These are phyloP conservation scores for Anthophora plumipes DNA, from an alignment of 2,888 invertebrate species.

Conservation along the genomic window DNA sequence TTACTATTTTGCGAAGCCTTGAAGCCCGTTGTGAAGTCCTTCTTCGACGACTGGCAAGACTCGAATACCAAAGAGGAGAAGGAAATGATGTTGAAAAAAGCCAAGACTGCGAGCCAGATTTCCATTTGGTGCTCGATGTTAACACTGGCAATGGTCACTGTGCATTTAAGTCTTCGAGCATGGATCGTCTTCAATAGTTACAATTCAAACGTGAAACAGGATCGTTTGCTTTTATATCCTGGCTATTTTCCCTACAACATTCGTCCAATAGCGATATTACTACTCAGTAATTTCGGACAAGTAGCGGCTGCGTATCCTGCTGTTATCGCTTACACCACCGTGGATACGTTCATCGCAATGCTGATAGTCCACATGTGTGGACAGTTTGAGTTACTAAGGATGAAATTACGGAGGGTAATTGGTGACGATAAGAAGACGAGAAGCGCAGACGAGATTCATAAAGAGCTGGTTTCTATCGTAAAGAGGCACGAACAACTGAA, in stretches of 20 bases:
- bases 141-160: constrained; percentile 57
- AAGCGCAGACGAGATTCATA: constrained; percentile 7
- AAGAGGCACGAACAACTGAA: constrained; percentile 61
- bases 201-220: neutral
- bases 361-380: constrained; percentile 64
- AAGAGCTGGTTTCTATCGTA: constrained; percentile 53
- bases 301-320: constrained; percentile 39
- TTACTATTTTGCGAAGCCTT: constrained; percentile 48
- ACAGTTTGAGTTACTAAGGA: constrained; percentile 57
- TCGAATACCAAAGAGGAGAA: constrained; percentile 19
- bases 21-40: constrained; percentile 37
- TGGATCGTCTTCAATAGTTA: constrained; percentile 4
- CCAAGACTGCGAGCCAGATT: constrained; percentile 26
- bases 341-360: constrained; percentile 66
- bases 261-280: constrained; percentile 16
- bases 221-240: constrained; percentile 37
- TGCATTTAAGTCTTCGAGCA: constrained; percentile 30
- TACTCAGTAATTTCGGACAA: constrained; percentile 50
- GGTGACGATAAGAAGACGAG: neutral
- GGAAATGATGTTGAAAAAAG: constrained; percentile 43
- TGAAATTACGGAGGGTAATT: constrained; percentile 27
- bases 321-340: constrained; percentile 54
- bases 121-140: constrained; percentile 56
- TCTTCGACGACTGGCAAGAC: constrained; percentile 49
- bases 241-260: constrained; percentile 60